Base-by-base conservation (phyloP, 2,797 vertebrate genomes). In the Gallinago solitaria region DNA sequence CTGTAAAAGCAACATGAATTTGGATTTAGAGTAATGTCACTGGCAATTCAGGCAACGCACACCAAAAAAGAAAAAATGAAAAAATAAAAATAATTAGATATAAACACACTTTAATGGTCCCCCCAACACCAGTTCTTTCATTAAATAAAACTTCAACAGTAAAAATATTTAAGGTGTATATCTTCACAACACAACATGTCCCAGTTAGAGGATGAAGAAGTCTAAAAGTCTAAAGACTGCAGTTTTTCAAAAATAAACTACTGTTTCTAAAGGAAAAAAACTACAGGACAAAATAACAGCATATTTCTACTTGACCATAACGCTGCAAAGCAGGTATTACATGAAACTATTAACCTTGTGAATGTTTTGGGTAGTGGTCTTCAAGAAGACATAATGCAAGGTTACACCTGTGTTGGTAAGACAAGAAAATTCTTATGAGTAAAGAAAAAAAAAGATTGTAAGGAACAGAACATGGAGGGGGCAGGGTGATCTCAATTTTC, bases 161-260 rank as follows among this genome's bases (percentile, higher is more conserved):
- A 70, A 6, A 73, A 83, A n/a, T 32, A 24, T 74, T 85, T 41
- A 28, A n/a, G 51, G 25, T 1, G 0, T 35, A 23, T 37, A 11
- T 41, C 83, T 20, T 76, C 45, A 47, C 32, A 79, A 60, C 16
- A 77, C 14, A 84, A 35, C 20, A 60, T 5, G 5, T 17, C 35
- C 32, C 39, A 67, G 15, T 59, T 16, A 59, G 21, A 84, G 30
- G n/a, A 65, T 6, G 4, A 74, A 64, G 25, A 80, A 0, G 0
- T 4, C 0, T 1, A 41, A 83, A 32, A n/a, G 15, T 59, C 51
- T 24, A 60, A 75, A 76, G 1, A 4, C 17, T 0, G 6, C 57
- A 53, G 7, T 56, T 71, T 88, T 70, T 89, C 24, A 89, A 27
- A 70, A 76, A 43, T 33, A 45, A 76, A 39, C 56, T 45, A 32